These are phyloP conservation scores for Drosophila trapezifrons DNA, from an alignment of 1,140 invertebrate species.

Conservation along the genomic window DNA sequence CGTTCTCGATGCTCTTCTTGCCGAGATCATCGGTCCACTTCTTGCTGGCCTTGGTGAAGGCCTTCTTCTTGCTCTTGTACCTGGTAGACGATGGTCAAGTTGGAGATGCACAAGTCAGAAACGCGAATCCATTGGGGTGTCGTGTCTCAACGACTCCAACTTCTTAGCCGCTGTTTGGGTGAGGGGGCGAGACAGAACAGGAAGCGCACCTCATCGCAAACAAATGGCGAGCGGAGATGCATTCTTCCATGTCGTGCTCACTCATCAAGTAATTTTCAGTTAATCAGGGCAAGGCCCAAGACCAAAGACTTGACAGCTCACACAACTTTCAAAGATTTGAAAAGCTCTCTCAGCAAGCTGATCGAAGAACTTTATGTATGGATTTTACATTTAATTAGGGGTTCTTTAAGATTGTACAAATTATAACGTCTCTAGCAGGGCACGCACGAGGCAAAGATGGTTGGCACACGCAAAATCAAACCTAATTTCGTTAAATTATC, in stretches of 20 bases:
- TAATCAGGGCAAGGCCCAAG: conserved; percentile 1
- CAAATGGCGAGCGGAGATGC: conserved; percentile 88
- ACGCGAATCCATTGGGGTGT: conserved; percentile 40
- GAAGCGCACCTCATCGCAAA: conserved; percentile 79
- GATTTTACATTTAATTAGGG: conserved; percentile 57
- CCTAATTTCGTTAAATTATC: not conserved
- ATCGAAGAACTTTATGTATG: conserved; percentile 87
- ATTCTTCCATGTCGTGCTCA: conserved; percentile 75
- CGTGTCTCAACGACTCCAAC: conserved; percentile 40
- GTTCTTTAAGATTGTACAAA: conserved; percentile 7
- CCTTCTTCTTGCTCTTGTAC: conserved; percentile 99
- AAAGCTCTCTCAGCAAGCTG: conserved; percentile 86
- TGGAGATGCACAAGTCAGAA: conserved; percentile 36
- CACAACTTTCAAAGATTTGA: conserved; percentile 84
- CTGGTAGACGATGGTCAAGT: conserved; percentile 85
- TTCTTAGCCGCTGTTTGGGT: conserved; percentile 51
- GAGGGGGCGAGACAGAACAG: conserved; percentile 65
- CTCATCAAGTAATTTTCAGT: conserved; percentile 43
- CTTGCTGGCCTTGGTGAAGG: conserved; percentile 98
- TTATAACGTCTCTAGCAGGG: not conserved
- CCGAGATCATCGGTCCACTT: conserved; percentile 99
- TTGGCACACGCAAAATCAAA: not conserved
- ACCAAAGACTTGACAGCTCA: conserved; percentile 68
- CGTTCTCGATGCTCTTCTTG: conserved; percentile 97
- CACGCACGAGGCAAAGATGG: conserved; percentile 11